These are phyloP conservation scores for Lissonota sp. DNA, from an alignment of 2,888 invertebrate species.

Conservation along the genomic window DNA sequence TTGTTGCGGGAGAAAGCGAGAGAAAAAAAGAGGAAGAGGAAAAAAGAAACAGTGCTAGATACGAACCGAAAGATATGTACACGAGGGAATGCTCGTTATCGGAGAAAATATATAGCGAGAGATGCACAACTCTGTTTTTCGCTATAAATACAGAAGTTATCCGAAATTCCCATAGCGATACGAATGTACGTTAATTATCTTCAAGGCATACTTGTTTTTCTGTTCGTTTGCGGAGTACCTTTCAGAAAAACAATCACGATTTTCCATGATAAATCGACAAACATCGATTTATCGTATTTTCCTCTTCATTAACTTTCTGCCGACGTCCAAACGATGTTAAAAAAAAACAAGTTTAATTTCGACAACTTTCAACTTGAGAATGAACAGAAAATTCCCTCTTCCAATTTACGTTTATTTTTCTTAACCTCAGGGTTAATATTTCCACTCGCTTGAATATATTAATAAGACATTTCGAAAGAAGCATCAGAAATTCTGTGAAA, in stretches of 20 bases:
- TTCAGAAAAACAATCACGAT: not conserved
- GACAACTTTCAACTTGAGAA: too few relatives aligned
- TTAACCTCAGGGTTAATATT: too few relatives aligned
- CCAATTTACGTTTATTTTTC: too few relatives aligned
- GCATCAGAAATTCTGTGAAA: too few relatives aligned
- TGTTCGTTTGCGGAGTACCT: not conserved
- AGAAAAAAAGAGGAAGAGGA: not conserved
- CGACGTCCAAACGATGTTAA: too few relatives aligned
- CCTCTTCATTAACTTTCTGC: too few relatives aligned
- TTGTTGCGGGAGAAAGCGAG: slow-evolving; percentile 1
- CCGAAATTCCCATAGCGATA: not conserved
- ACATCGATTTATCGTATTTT: too few relatives aligned
- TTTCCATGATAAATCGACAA: not conserved
- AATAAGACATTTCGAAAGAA: too few relatives aligned
- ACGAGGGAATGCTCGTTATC: slow-evolving; percentile 50
- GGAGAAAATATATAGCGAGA: slow-evolving; percentile 16
- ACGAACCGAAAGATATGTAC: not conserved
- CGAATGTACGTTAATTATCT: too few relatives aligned
- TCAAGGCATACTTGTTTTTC: not conserved
- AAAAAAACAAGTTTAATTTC: too few relatives aligned
- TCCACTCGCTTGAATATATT: too few relatives aligned
- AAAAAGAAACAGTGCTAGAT: not conserved
- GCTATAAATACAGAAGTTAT: slow-evolving; percentile 37
- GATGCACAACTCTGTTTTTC: slow-evolving; percentile 20
- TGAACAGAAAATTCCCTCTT: too few relatives aligned